phyloP scores from a whole-genome alignment of 2,113 vertebrate species.

The Seriola dumerili region DNA sequence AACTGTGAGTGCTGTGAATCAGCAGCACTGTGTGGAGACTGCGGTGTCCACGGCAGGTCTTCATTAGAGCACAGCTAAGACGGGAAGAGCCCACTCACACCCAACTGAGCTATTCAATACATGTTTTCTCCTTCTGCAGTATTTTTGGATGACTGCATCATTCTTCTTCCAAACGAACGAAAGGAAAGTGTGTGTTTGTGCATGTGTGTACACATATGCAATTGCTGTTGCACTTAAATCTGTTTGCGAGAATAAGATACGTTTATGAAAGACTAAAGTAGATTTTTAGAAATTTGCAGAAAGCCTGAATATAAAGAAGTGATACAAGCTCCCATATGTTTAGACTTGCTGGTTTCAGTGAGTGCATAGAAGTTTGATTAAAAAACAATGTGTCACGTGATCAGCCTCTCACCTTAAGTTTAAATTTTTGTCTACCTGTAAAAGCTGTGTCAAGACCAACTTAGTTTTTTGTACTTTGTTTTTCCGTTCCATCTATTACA shows the following conservation, averaged over 20 bases:
- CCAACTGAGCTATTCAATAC: not conserved
- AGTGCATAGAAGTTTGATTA: not conserved
- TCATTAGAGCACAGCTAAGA: constrained; percentile 40
- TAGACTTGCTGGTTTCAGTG: too few species aligned
- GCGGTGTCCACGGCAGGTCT: constrained; percentile 41
- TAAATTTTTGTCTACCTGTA: too few species aligned
- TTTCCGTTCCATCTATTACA: not conserved
- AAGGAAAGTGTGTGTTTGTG: not conserved
- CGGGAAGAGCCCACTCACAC: constrained; percentile 15
- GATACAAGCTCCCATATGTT: not conserved
- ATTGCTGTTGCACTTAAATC: not conserved
- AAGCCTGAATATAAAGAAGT: not conserved
- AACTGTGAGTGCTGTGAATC: constrained; percentile 38
- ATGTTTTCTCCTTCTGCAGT: not conserved
- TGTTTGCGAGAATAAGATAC: not conserved
- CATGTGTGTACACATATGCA: not conserved
- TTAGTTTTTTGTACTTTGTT: not conserved
- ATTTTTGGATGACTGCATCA: not conserved
- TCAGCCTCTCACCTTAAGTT: not conserved
- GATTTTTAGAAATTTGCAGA: not conserved
- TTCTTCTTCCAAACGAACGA: not conserved
- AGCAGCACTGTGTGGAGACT: constrained; percentile 33
- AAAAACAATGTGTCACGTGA: not conserved
- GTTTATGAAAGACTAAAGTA: not conserved
- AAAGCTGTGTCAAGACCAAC: not conserved